Base-by-base conservation (phyloP, 2,888 invertebrate genomes). In the Drosophila histrio region DNA sequence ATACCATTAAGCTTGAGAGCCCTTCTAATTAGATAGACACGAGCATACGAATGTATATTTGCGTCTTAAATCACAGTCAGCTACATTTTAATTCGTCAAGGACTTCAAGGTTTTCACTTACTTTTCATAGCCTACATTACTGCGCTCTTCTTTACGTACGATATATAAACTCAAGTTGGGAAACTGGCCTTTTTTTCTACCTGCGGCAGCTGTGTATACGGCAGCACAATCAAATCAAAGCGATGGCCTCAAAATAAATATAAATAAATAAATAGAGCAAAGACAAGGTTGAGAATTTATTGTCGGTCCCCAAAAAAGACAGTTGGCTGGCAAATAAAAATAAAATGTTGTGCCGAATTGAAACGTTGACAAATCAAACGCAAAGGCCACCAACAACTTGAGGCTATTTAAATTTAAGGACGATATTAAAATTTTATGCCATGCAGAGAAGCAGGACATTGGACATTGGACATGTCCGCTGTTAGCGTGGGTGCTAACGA, bases 371-470 rank as follows among this genome's bases (percentile, higher is more conserved):
- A 74, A 75, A 73, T 62, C 68, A 73, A 73, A 73, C 56, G 43
- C 77, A 67, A 62, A 69, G 38, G 54, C 77, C 50, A 50, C 56
- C 63, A 52, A 73, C 77, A 68, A 68, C 77, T 78, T 72, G 60
- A 73, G 79, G 83, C 86, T 72, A 77, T 81, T 87, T 78, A 84
- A 84, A 77, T 69, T 81, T 81, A 78, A 78, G 81, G 62, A 54
- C 75, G 61, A 63, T 68, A 84, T 87, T 87, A 84, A 87, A 81
- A 75, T 84, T 87, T 50, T 68, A 84, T 75, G 76, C 47, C 60
- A 58, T 28, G 47, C 49, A 38, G 47, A 61, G 47, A 34, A 43
- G 43, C 74, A 66, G 64, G 54, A 58, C 84, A 58, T 36, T 47
- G 78, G 75, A 22, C 49, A 44, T 11, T 13, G 11, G 4, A n/a